Evolutionary conservation across 2,797 vertebrate species (phyloP).

Genomic region (Leontopithecus rosalia): DNA sequence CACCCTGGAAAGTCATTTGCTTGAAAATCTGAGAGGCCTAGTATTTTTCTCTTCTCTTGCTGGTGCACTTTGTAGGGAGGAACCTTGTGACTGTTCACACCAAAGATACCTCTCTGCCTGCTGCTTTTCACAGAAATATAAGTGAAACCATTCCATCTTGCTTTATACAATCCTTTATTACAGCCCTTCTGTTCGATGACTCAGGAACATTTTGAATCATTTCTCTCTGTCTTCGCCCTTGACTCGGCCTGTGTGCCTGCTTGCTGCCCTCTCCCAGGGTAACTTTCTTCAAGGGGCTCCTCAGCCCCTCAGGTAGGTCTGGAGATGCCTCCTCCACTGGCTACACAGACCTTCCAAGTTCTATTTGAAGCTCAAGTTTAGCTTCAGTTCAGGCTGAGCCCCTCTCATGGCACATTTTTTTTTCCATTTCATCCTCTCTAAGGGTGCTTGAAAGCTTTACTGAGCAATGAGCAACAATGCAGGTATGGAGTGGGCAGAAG

Average conservation of each 20-base stretch:
- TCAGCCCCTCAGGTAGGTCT: not conserved
- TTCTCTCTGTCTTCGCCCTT: not conserved
- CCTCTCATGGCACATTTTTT: not conserved
- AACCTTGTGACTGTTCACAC: not conserved
- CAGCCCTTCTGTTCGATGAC: not conserved
- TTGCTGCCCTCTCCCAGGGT: not conserved
- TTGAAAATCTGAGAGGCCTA: not conserved
- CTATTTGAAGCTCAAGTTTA: not conserved
- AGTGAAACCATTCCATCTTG: rapidly evolving
- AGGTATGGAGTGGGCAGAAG: not conserved
- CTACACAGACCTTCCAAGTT: not conserved
- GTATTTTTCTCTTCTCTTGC: not conserved
- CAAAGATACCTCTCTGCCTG: not conserved
- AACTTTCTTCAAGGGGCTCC: not conserved
- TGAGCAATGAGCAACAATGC: not conserved
- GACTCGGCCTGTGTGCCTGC: rapidly evolving
- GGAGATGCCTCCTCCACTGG: not conserved
- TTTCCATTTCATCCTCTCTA: not conserved
- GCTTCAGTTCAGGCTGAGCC: not conserved
- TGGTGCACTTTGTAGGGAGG: not conserved
- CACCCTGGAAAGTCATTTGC: not conserved
- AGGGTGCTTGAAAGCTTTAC: not conserved
- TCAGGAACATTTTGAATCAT: not conserved
- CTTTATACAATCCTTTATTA: no score
- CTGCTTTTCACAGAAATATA: not conserved